Conservation (phyloP, 1,140 invertebrate genomes). For the Drosophila busckii region DNA sequence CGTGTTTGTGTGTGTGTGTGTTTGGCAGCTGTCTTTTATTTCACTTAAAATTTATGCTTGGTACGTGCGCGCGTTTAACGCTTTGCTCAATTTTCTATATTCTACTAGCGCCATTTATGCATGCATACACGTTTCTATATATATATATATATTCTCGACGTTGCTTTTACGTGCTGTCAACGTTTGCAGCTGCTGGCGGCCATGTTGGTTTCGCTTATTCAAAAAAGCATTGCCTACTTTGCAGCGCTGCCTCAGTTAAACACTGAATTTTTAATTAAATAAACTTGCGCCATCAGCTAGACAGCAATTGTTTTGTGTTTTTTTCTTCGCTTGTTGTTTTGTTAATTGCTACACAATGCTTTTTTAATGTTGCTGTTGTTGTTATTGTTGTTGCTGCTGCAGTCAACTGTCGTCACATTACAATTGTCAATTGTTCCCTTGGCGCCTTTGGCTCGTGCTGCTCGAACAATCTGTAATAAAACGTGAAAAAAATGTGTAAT, state of each 20-base stretch:
- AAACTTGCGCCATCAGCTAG: constrained; percentile 52
- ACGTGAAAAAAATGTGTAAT: constrained; percentile 76
- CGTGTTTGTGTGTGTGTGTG: constrained; percentile 3
- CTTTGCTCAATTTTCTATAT: constrained; percentile 58
- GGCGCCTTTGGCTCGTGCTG: constrained; percentile 46
- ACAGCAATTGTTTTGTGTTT: constrained; percentile 49
- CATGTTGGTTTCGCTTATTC: constrained; percentile 41
- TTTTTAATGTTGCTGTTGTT: constrained; percentile 15
- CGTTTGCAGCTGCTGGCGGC: constrained; percentile 43
- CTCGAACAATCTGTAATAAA: constrained; percentile 77
- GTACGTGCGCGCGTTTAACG: constrained; percentile 70
- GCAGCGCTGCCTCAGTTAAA: constrained; percentile 16
- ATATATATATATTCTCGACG: constrained; percentile 6
- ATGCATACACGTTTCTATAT: constrained; percentile 34
- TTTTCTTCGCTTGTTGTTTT: constrained; percentile 11
- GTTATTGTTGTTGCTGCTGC: constrained; percentile 34
- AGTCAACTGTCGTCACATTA: constrained; percentile 69
- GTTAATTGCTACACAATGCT: constrained; percentile 60
- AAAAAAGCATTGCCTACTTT: constrained; percentile 57
- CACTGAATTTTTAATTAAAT: constrained; percentile 73
- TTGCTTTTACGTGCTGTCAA: constrained; percentile 47
- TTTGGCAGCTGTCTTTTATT: constrained; percentile 42
- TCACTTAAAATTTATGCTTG: constrained; percentile 69
- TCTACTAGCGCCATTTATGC: constrained; percentile 61
- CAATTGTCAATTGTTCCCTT: constrained; percentile 53